These are phyloP conservation scores for Zoanthus sansibaricus DNA, from an alignment of 92 coral and sea anemone genomes.

Conservation along the genomic window DNA sequence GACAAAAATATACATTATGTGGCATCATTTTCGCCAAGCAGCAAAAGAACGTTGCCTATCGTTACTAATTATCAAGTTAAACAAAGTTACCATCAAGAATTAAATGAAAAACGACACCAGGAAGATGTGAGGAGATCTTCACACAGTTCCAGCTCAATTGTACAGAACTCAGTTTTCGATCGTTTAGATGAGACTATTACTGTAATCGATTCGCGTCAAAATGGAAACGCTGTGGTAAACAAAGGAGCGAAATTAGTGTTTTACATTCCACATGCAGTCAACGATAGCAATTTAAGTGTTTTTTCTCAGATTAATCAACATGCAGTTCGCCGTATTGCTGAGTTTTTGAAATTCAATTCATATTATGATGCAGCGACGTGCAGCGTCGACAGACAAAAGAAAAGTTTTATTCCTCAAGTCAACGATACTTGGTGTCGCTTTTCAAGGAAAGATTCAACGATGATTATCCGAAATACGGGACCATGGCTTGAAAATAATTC, in stretches of 20 bases:
- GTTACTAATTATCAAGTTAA: neutral
- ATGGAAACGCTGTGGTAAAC: neutral
- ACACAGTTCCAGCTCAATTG: neutral
- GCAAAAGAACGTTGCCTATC: neutral
- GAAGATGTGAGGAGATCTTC: neutral
- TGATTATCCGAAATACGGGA: constrained; percentile 75
- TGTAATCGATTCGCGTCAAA: constrained; percentile 10
- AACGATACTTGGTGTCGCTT: constrained; percentile 76
- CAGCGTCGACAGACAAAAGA: neutral
- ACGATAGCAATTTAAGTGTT: neutral
- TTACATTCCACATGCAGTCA: constrained; percentile 14
- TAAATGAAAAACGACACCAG: neutral
- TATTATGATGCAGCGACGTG: constrained; percentile 34
- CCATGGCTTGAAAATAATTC: constrained; percentile 20
- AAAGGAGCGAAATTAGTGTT: neutral
- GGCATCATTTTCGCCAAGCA: neutral
- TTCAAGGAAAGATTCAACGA: constrained; percentile 59
- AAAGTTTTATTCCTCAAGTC: neutral
- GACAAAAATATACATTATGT: neutral
- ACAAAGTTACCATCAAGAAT: neutral
- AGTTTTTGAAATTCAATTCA: neutral
- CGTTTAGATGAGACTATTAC: neutral
- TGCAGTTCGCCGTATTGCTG: constrained; percentile 5
- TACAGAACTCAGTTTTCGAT: neutral
- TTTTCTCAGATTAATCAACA: neutral